These are phyloP conservation scores for Leptopilina clavipes DNA, from an alignment of 1,140 invertebrate genomes.

Conservation along the genomic window DNA sequence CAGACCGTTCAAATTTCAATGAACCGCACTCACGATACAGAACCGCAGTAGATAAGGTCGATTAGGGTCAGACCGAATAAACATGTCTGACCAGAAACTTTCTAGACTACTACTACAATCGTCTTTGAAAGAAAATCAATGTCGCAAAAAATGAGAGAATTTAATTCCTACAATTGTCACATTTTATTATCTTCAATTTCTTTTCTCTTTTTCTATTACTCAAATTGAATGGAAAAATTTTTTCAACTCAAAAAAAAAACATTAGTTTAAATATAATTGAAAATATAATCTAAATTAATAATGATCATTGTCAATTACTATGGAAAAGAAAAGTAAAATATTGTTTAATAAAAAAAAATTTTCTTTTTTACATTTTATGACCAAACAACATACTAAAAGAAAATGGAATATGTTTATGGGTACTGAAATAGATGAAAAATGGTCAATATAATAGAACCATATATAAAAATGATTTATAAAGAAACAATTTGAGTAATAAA, in stretches of 20 bases:
- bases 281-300: too few species aligned
- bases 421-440: not conserved
- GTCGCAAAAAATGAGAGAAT: not conserved
- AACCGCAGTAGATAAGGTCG: constrained; percentile 27
- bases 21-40: not conserved
- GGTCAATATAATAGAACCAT: not conserved
- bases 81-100: constrained; percentile 17
- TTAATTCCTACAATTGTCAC: not conserved
- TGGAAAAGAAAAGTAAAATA: too few species aligned
- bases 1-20: not conserved
- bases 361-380: too few species aligned
- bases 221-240: not conserved
- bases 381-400: too few species aligned
- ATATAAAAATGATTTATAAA: not conserved
- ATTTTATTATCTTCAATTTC: not conserved
- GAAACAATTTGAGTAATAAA: not conserved
- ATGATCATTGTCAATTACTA: too few species aligned
- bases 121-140: not conserved
- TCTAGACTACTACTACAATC: constrained; percentile 11
- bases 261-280: too few species aligned
- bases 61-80: constrained; percentile 7
- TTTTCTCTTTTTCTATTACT: not conserved
- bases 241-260: too few species aligned
- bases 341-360: too few species aligned
- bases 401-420: too few species aligned